Evolutionary conservation across 2,888 invertebrate genomes (phyloP), one percentile per base, ranked within the genome.

Genomic region (Chironomus tentans): DNA sequence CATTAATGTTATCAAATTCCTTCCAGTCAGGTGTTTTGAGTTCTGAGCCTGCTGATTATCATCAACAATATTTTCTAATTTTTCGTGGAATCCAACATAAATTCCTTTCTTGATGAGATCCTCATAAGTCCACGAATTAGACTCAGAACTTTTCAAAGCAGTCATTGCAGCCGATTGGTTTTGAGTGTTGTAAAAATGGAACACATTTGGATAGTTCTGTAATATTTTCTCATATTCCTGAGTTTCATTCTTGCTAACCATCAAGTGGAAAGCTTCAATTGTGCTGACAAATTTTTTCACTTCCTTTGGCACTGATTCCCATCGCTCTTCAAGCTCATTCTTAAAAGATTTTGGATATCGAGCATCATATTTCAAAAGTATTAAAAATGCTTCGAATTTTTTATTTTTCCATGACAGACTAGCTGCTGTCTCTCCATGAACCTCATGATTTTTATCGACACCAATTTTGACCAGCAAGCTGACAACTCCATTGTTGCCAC

Each of bases 271-370:
- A 4, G 68, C 7, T 15, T 68, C 68, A 68, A 68, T 15, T 68
- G 15, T 22, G 6, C 13, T 68, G 6, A 68, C 46, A 22, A 68
- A 68, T 10, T 38, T 68, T 4, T 38, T 68, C 18, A 68, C 4
- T 38, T 68, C 38, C n/a, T 46, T 46, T 46, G 68, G 65, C 13
- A 65, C 68, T 2, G 13, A 7, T 38, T 68, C 68, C 46, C 38
- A 68, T 15, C 46, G 28, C 3, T 46, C 46, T 4, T 38, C 46
- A 18, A 68, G 68, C n/a, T 68, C 18, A 46, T n/a, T 15, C 46
- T 68, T 68, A 38, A 68, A 68, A n/a, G 24, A n/a, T 68, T n/a
- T 15, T 10, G 68, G 68, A 68, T 68, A 68, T 2, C 46, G 68
- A 4, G 68, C 28, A 5, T 68, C 68, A 68, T 18, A 28, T 46